Evolutionary conservation across 2,888 invertebrate genomes (phyloP), one percentile per base, ranked within the genome.

Genomic region (Drosophila anomelani): DNA sequence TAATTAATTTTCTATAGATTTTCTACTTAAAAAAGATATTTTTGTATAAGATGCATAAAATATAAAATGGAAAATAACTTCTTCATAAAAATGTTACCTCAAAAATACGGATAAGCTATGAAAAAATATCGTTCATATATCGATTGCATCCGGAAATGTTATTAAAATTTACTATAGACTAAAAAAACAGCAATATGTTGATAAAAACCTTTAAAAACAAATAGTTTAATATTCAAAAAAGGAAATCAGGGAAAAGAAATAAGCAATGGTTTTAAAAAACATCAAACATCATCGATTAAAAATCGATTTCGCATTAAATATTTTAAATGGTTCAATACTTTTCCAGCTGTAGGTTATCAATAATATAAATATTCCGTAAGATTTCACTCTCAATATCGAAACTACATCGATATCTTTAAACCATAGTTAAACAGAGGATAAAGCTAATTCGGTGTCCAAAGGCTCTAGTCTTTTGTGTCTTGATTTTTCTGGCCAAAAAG

Each of bases 401-500:
- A 6, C 1, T 29, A 15, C 5, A 13, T 15, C 4, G 1, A 20
- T 51, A 51, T 20, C 5, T 20, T 20, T 9, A 5, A 9, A 8
- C 4, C 20, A 36, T 36, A 1, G 23, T 9, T 3, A n/a, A n/a
- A 36, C 15, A 6, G 6, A 39, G 59, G 2, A 56, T 36, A 46
- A 32, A 7, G 17, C n/a, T 23, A 17, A 17, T 39, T 32, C 38
- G 29, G 8, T 20, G 10, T 15, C 4, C 15, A 4, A 13, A n/a
- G 26, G 4, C 13, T 23, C 2, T 6, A 6, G 5, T 12, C 6
- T 38, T 34, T 26, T n/a, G 12, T 20, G 26, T 41, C 26, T 34
- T 55, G 29, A 46, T 55, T 55, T 64, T 64, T 47, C 47, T 29
- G 55, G n/a, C 64, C 54, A 70, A 82, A 74, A 70, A 71, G 49